Evolutionary conservation across 2,113 vertebrate genomes (phyloP).

Genomic region (Fregata magnificens): DNA sequence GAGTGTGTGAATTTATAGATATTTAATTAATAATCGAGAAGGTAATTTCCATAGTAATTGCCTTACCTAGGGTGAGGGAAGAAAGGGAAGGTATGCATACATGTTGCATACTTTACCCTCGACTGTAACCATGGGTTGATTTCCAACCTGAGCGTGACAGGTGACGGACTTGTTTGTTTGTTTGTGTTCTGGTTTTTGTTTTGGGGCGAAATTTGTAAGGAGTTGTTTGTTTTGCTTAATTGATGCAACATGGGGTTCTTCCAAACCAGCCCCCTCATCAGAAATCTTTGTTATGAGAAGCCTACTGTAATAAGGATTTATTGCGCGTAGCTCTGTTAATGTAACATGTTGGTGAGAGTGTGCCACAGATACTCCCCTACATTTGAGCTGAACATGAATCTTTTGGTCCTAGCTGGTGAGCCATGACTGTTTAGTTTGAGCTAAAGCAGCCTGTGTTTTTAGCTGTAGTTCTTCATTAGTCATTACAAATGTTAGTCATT

Average conservation of each 20-base stretch:
- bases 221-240: constrained; percentile 33
- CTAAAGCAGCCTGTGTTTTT: constrained; percentile 40
- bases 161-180: not conserved
- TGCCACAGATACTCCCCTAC: constrained; percentile 42
- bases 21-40: constrained; percentile 61
- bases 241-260: constrained; percentile 12
- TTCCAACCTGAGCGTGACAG: not conserved
- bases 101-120: not conserved
- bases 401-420: not conserved
- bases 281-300: constrained; percentile 16
- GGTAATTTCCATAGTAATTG: constrained; percentile 7
- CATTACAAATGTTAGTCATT: constrained; percentile 6
- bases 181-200: not conserved
- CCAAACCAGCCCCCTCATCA: constrained; percentile 32
- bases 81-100: not conserved
- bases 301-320: constrained; percentile 1
- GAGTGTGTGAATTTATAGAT: constrained; percentile 62
- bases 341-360: not conserved
- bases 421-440: constrained; percentile 7
- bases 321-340: not conserved
- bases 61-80: not conserved
- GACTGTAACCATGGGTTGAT: not conserved
- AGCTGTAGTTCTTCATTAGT: constrained; percentile 15
- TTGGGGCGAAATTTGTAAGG: not conserved
- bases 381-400: constrained; percentile 4